Base-by-base conservation (phyloP, 2,113 vertebrate genomes). In the Indicator maculatus region DNA sequence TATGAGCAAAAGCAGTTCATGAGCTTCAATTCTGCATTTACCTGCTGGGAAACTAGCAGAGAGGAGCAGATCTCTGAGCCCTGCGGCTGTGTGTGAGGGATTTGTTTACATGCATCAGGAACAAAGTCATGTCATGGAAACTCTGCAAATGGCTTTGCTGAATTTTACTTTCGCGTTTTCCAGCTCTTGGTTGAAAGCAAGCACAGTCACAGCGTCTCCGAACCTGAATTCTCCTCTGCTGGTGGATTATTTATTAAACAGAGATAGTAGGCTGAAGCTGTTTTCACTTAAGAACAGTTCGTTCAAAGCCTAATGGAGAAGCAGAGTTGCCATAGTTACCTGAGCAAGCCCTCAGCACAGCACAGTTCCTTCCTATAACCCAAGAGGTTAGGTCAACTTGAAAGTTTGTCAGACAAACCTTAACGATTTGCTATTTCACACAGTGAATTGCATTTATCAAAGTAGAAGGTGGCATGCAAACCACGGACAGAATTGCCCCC, bases 241-340 rank as follows among this genome's bases (percentile, higher is more conserved):
- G 89, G 92, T 44, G 30, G 94, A 93, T 96, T 97, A 96, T 89
- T 97, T 97, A 96, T 97, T 97, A 96, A 96, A 96, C 92, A 94
- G 94, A 7, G 23, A 93, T 59, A 81, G 95, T 88, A 96, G 83
- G 87, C 65, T 89, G 92, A 94, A 89, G 87, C 97, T 98, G 96
- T 97, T 98, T 97, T 96, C 97, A 97, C 90, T 97, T 97, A 97
- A 88, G 91, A 90, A 95, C 95, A 96, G 94, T 93, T 93, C 85
- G 86, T 96, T 93, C 95, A 90, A 96, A 95, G 97, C 93, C 85
- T 91, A 95, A 95, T 16, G 0, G 96, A 96, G 94, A 94, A 94
- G 95, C 88, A 90, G 94, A 95, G 97, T 98, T 98, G 93, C 97
- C 97, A 98, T 98, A 97, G 97, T 94, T 97, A 98, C 98, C 97